A percentile compares a stretch with the other conserved stretches of the same genome.
These are phyloP conservation scores for Papilio helenus DNA, from an alignment of 1,140 invertebrate genomes.

Conservation along the genomic window DNA sequence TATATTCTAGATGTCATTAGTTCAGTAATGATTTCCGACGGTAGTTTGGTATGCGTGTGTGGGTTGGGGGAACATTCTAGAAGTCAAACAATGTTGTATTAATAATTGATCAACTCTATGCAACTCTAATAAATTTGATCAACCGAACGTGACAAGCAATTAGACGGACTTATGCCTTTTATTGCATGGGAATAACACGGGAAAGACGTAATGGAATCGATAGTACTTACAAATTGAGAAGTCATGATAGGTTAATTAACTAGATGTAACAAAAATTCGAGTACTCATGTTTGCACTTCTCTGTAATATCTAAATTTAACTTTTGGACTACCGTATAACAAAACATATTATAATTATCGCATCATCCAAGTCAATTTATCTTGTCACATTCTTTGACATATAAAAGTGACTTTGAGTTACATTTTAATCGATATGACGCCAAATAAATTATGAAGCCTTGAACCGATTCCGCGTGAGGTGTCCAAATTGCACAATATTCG, in stretches of 20 bases:
- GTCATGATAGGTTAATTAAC: neutral
- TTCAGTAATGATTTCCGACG: neutral
- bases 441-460: conserved; percentile 21
- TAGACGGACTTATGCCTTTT: conserved; percentile 11
- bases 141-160: conserved; percentile 30
- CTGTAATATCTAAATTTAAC: neutral
- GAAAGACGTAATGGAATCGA: neutral
- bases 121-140: conserved; percentile 33
- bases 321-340: neutral
- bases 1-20: neutral
- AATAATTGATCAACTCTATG: conserved; percentile 25
- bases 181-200: neutral
- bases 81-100: conserved; percentile 21
- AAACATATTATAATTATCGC: neutral
- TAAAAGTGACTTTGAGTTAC: neutral
- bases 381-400: neutral
- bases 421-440: conserved; percentile 28
- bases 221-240: neutral
- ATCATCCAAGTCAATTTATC: neutral
- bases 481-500: conserved; percentile 30
- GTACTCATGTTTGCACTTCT: neutral
- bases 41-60: conserved; percentile 19
- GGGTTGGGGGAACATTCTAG: conserved; percentile 33
- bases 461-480: conserved; percentile 31
- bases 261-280: neutral